Evolutionary conservation across 1,140 invertebrate species (phyloP).

Genomic region (Sitobion miscanthi): DNA sequence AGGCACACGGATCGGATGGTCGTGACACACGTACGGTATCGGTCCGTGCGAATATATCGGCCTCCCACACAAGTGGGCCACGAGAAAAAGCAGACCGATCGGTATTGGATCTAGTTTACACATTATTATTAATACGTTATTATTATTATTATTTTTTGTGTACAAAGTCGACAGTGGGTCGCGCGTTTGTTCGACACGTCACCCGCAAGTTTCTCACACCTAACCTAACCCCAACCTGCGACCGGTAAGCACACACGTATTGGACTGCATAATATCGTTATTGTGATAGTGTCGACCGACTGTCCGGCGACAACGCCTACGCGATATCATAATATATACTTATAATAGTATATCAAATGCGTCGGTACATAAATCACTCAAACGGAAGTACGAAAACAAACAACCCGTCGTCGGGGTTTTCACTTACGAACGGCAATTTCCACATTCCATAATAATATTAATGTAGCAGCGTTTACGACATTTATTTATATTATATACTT

Average conservation of each 20-base stretch:
- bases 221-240: not conserved
- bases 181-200: not conserved
- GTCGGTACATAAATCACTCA: not conserved
- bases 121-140: not conserved
- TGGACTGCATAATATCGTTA: not conserved
- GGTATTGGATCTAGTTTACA: not conserved
- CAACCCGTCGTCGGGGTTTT: not conserved
- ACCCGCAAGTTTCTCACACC: not conserved
- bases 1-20: not conserved
- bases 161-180: not conserved
- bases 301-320: not conserved
- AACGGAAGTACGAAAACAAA: not conserved
- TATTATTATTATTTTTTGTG: not conserved
- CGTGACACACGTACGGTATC: not conserved
- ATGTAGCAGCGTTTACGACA: not conserved
- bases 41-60: not conserved
- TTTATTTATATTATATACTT: no score
- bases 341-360: not conserved
- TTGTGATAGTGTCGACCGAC: not conserved
- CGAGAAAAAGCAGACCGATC: not conserved
- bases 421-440: not conserved
- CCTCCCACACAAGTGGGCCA: not conserved
- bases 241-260: not conserved
- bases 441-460: not conserved
- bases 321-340: not conserved